phyloP scores from a whole-genome alignment of 2,797 vertebrate genomes.

The Fringilla coelebs region DNA sequence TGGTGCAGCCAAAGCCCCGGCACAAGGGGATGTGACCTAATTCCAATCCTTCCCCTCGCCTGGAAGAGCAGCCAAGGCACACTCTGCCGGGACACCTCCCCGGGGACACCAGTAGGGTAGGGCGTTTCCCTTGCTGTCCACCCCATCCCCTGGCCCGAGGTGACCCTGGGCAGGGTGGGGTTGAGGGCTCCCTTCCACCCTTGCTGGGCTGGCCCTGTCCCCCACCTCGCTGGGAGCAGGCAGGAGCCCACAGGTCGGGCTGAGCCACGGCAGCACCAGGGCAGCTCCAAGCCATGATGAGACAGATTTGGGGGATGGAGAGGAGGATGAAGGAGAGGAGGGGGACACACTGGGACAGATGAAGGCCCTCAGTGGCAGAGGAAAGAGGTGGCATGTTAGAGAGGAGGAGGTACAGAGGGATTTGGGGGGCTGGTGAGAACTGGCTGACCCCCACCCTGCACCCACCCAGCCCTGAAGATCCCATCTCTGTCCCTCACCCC shows the following conservation, averaged over 20 bases:
- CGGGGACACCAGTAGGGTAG: accelerated
- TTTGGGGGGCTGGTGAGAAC: neutral
- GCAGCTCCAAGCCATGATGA: neutral
- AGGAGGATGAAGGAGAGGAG: neutral
- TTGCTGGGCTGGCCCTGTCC: neutral
- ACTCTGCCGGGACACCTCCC: neutral
- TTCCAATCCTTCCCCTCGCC: neutral
- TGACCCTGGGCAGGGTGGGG: neutral
- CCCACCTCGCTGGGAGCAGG: accelerated
- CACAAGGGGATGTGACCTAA: constrained; percentile 29
- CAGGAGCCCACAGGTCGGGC: accelerated
- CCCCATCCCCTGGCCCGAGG: neutral
- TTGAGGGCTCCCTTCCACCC: neutral
- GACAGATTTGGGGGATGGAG: neutral
- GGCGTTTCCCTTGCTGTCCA: neutral
- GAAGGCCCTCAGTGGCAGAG: neutral
- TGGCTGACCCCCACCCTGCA: neutral
- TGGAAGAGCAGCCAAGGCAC: neutral
- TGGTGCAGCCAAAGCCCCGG: constrained; percentile 11
- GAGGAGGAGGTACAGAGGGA: neutral
- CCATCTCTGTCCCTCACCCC: neutral
- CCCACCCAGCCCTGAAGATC: neutral
- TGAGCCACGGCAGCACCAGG: accelerated
- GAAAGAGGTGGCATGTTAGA: accelerated
- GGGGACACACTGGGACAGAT: neutral